Base-by-base conservation (phyloP, 2,797 vertebrate genomes). In the Tadarida brasiliensis region DNA sequence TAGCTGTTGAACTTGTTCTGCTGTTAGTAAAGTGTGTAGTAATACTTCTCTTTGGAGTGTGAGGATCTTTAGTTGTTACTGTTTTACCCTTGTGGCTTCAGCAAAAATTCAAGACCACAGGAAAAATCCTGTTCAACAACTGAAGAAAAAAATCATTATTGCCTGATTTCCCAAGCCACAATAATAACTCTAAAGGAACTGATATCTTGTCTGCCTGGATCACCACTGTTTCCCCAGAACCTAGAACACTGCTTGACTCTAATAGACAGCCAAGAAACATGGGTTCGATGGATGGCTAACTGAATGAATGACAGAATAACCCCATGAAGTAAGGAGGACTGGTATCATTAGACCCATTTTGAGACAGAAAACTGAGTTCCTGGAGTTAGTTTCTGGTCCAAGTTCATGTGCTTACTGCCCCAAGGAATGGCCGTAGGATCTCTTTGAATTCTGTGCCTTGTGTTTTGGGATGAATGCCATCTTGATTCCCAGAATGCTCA, bases 291-390 rank as follows among this genome's bases (percentile, higher is more conserved):
- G 15, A 16, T 51, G 67, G 51, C 49, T 85, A 70, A 56, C 49
- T 63, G 47, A 67, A 63, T 47, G 63, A 61, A 30, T 54, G 81
- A 74, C n/a, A 88, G 81, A 59, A 78, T 39, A 19, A 87, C 24
- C 51, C 39, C 33, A 12, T 49, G 83, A 67, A 39, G 24, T n/a
- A 59, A 9, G 12, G 57, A 56, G 30, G 61, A 10, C 67, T 92
- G 33, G 14, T 39, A 63, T 87, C 49, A 35, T 61, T 28, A 80
- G 67, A 68, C 33, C 54, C 67, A 87, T 89, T 95, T 81, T 71
- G 87, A 95, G 57, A 78, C 65, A 96, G 85, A 81, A 87, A 81
- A 77, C 87, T 77, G 91, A 92, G n/a, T 71, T 80, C 57, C 67
- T 70, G 33, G 22, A 35, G 30, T 33, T 28, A 65, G 49, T 61